Base-by-base conservation (phyloP, 1,140 invertebrate species). In the Drosophila bipectinata region DNA sequence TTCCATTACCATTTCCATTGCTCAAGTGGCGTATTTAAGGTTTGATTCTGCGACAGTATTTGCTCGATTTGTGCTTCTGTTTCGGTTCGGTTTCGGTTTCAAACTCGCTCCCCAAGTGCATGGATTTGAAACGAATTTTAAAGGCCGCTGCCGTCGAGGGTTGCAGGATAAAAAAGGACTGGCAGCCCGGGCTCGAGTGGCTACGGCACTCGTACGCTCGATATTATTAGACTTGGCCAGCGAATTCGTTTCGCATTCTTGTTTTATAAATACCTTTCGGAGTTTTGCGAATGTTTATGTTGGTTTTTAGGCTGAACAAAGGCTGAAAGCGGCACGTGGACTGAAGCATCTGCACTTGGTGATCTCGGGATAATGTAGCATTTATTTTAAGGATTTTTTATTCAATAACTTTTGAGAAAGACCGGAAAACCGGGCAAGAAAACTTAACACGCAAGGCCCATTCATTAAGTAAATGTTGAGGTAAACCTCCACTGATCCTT, bases 11-110 rank as follows among this genome's bases (percentile, higher is more conserved):
- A 71, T 71, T 79, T 80, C 55, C 52, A 69, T 60, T 72, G 73
- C 73, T 90, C 72, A 88, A 90, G 88, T 90, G 83, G 88, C 79
- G 79, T 90, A 90, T 90, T 90, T 90, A 84, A 77, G 88, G 78
- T 81, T 87, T 85, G 79, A 88, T 90, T 90, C 79, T 32, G 88
- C 83, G 83, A 84, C 88, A 90, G 77, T 84, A 72, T 78, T 82
- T 75, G 72, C 62, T 55, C 67, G 72, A 64, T 66, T 61, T 69
- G 34, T 62, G 67, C 48, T 69, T 37, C 66, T 10, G 32, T 39
- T 60, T 39, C 52, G 15, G 30, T 21, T 34, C 48, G 1, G 48
- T 30, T 49, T 64, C 39, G 18, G 39, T 53, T 48, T 56, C 63
- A n/a, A 18, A 67, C 68, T 68, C 51, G 26, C 69, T 30, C 44